A percentile compares a stretch with the other conserved stretches of the same genome.
Conservation (phyloP, 2,797 vertebrate species). For the Sorex maritimensis region DNA sequence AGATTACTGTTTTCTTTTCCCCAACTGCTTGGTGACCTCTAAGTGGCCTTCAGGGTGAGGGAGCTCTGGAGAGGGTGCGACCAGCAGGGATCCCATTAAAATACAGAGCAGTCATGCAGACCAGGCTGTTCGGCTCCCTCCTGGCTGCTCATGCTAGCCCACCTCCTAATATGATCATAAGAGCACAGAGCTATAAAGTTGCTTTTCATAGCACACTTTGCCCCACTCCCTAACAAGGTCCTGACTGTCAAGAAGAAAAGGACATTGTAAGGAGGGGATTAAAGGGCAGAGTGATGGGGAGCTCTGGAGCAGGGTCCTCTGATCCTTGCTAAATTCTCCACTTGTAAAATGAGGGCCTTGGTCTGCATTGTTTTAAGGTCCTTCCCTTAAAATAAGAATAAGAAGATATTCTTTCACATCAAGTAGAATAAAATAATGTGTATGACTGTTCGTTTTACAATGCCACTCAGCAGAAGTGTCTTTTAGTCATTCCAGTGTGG, state of each 20-base stretch:
- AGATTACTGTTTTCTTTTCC: conserved; percentile 82
- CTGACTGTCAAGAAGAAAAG: conserved; percentile 79
- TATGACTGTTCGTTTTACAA: not conserved
- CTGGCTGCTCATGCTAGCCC: not conserved
- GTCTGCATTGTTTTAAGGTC: not conserved
- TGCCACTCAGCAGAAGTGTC: not conserved
- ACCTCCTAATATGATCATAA: conserved; percentile 77
- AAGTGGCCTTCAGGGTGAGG: conserved; percentile 66
- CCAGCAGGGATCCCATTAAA: conserved; percentile 82
- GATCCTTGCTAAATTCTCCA: not conserved
- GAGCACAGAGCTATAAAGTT: conserved; percentile 79
- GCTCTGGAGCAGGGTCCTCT: not conserved
- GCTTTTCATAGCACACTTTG: conserved; percentile 77
- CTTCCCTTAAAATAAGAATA: not conserved
- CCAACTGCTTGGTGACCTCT: conserved; percentile 72
- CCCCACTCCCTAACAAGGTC: conserved; percentile 70
- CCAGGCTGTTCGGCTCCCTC: conserved; percentile 68
- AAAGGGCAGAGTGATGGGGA: not conserved
- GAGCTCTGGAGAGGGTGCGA: conserved; percentile 62
- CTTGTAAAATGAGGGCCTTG: not conserved
- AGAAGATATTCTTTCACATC: not conserved
- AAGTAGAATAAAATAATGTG: not conserved
- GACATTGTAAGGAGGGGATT: conserved; percentile 73
- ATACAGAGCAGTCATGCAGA: conserved; percentile 69
- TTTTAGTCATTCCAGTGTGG: not conserved